Conservation (phyloP, 2,888 invertebrate genomes). For the Aleiodes alternator region DNA sequence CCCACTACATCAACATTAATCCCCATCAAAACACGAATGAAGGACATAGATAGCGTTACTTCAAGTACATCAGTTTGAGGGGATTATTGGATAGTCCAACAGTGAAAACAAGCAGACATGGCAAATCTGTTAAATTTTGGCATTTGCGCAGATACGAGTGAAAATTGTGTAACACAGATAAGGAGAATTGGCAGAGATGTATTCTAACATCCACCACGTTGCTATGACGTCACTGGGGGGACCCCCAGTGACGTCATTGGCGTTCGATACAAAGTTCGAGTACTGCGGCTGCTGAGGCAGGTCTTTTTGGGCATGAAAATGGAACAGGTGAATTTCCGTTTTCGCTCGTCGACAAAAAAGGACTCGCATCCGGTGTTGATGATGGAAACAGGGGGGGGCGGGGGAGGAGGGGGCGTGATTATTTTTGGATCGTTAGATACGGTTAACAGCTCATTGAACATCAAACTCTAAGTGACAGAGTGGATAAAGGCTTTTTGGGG, state of each 20-base stretch:
- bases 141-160: constrained; percentile 23
- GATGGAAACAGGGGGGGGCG: constrained; percentile 27
- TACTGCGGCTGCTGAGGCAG: constrained; percentile 5
- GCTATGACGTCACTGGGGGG: constrained; percentile 68
- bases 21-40: too few relatives aligned
- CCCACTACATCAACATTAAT: too few relatives aligned
- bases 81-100: not conserved
- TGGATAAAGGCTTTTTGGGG: not conserved
- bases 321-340: not conserved
- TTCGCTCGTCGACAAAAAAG: not conserved
- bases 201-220: constrained; percentile 56
- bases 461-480: not conserved
- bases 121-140: constrained; percentile 9
- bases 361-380: not conserved
- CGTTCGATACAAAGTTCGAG: constrained; percentile 66
- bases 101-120: not conserved
- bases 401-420: constrained; percentile 35
- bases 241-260: constrained; percentile 69
- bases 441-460: constrained; percentile 14
- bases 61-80: not conserved
- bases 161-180: not conserved
- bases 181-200: constrained; percentile 33
- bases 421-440: constrained; percentile 1
- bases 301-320: not conserved
- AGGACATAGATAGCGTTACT: too few relatives aligned